Percentiles rank a stretch among this genome's conserved stretches.
Conservation (phyloP, 2,888 invertebrate species). For the Pandemis cinnamomeana region DNA sequence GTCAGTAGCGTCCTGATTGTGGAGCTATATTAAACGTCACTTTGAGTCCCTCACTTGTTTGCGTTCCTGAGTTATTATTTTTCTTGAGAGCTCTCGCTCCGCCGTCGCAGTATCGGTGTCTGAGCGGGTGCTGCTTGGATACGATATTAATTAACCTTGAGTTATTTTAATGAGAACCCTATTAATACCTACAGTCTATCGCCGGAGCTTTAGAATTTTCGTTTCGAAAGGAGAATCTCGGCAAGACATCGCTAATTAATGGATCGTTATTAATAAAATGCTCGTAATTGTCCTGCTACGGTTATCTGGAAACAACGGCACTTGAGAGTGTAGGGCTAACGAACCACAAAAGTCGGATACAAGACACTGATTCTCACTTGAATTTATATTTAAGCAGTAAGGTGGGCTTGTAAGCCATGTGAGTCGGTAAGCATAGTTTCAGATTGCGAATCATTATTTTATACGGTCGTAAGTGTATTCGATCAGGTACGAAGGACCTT, state of each 20-base stretch:
- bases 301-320: slow-evolving; percentile 9
- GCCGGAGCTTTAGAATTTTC: slow-evolving; percentile 19
- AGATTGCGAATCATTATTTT: slow-evolving; percentile 24
- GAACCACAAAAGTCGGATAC: slow-evolving; percentile 29
- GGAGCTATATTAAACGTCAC: slow-evolving; percentile 24
- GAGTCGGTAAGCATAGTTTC: slow-evolving; percentile 27
- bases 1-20: slow-evolving; percentile 26
- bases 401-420: slow-evolving; percentile 3
- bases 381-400: slow-evolving; percentile 27
- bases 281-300: slow-evolving; percentile 7
- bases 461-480: slow-evolving; percentile 9
- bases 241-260: slow-evolving; percentile 25
- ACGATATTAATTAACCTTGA: slow-evolving; percentile 28
- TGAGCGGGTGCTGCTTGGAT: slow-evolving; percentile 10
- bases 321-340: slow-evolving; percentile 24
- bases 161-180: slow-evolving; percentile 21
- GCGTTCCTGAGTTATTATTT: slow-evolving; percentile 24
- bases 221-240: slow-evolving; percentile 6
- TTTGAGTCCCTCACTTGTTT: slow-evolving; percentile 16
- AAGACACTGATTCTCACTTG: slow-evolving; percentile 21
- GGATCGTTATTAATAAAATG: slow-evolving; percentile 18
- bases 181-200: slow-evolving; percentile 14
- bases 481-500: no score
- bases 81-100: slow-evolving; percentile 4
- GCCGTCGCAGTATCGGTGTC: neutral